Percentiles rank a stretch among this genome's conserved stretches.
Evolutionary conservation across 2,113 vertebrate genomes (phyloP).

Genomic region (Chionis minor): DNA sequence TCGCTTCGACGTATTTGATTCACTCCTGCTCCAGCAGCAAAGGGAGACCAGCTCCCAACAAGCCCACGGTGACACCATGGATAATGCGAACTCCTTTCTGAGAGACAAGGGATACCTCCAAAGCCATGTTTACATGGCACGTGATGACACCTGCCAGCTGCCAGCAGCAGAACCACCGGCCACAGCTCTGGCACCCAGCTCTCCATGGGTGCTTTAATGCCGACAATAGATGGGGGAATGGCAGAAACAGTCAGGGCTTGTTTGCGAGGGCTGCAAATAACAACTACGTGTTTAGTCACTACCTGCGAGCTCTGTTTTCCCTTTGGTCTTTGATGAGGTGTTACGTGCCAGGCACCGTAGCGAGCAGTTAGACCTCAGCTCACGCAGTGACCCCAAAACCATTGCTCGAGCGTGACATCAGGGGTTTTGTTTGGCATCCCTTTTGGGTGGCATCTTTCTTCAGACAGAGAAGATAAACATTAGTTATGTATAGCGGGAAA

Average conservation of each 20-base stretch:
- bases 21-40: not conserved
- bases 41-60: not conserved
- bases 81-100: not conserved
- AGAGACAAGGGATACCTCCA: not conserved
- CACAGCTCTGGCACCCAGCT: not conserved
- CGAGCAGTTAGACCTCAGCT: not conserved
- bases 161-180: not conserved
- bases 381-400: not conserved
- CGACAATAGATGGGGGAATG: not conserved
- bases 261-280: not conserved
- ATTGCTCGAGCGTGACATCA: not conserved
- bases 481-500: not conserved
- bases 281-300: fast-evolving
- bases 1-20: not conserved
- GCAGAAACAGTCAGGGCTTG: not conserved
- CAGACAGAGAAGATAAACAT: not conserved
- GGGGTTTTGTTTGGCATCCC: not conserved
- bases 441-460: not conserved
- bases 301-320: not conserved
- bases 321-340: not conserved
- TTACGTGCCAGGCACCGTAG: fast-evolving
- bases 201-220: not conserved
- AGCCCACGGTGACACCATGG: not conserved
- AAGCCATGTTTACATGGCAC: fast-evolving
- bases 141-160: not conserved